These are phyloP conservation scores for Schizaphis graminum DNA, from an alignment of 2,888 invertebrate species.

Conservation along the genomic window DNA sequence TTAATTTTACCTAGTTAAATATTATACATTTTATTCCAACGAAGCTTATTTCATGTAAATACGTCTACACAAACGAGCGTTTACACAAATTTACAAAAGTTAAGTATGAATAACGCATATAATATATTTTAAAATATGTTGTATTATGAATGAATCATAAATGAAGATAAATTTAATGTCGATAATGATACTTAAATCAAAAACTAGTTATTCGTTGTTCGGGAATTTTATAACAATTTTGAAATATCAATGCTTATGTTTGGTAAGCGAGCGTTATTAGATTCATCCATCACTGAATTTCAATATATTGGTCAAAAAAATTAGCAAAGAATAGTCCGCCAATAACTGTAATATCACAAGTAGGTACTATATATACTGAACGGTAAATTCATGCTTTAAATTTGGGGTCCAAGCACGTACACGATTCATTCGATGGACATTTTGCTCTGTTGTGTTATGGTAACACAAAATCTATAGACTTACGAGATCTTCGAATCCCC, in stretches of 20 bases:
- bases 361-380: not conserved
- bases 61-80: not conserved
- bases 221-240: not conserved
- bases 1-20: not conserved
- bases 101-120: not conserved
- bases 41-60: not conserved
- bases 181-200: not conserved
- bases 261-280: not conserved
- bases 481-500: slow-evolving; percentile 7
- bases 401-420: slow-evolving; percentile 37
- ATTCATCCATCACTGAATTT: slow-evolving; percentile 38
- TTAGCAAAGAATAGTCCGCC: not conserved
- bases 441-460: not conserved
- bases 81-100: not conserved
- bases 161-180: not conserved
- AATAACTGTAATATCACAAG: not conserved
- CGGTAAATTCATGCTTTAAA: slow-evolving; percentile 30
- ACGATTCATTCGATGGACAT: not conserved
- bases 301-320: not conserved
- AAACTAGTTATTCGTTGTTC: not conserved
- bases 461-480: not conserved
- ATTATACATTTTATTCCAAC: not conserved
- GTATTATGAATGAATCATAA: not conserved
- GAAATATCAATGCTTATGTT: slow-evolving; percentile 2
- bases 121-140: not conserved